A percentile compares a stretch with the other conserved stretches of the same genome.
Evolutionary conservation across 2,113 vertebrate genomes (phyloP).

Genomic region (Ameiurus melas): DNA sequence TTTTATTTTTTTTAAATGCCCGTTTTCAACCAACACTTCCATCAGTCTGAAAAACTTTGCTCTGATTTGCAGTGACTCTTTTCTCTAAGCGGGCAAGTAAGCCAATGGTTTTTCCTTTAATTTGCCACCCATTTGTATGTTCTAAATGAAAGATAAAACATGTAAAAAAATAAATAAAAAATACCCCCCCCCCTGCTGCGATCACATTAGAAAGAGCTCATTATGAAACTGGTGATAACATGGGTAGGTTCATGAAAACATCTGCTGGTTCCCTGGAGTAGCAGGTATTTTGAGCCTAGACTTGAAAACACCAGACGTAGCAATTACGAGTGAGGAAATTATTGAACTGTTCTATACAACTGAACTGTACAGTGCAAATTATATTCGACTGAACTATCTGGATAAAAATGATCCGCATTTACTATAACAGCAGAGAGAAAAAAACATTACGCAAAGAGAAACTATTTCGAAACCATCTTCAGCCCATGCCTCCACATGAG

Average conservation of each 20-base stretch:
- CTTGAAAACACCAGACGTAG: neutral
- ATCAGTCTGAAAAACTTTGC: neutral
- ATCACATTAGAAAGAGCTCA: neutral
- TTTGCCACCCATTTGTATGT: neutral
- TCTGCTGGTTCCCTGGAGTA: neutral
- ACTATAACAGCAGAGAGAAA: neutral
- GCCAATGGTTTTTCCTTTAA: neutral
- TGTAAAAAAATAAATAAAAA: no score
- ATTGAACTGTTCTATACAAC: neutral
- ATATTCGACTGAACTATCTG: neutral
- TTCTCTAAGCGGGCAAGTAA: neutral
- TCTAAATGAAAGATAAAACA: neutral
- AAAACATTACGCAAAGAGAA: neutral
- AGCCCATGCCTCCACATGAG: conserved; percentile 18
- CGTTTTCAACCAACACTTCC: neutral
- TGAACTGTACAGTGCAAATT: neutral
- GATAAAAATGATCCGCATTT: conserved; percentile 23
- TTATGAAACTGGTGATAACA: neutral
- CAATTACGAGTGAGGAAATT: neutral
- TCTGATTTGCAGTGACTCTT: neutral
- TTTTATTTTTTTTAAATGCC: neutral
- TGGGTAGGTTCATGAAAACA: neutral
- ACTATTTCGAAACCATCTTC: neutral
- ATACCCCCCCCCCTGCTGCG: neutral
- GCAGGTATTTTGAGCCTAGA: neutral